Base-by-base conservation (phyloP, 2,888 invertebrate species). In the Sinopyrophorus schimmeli region DNA sequence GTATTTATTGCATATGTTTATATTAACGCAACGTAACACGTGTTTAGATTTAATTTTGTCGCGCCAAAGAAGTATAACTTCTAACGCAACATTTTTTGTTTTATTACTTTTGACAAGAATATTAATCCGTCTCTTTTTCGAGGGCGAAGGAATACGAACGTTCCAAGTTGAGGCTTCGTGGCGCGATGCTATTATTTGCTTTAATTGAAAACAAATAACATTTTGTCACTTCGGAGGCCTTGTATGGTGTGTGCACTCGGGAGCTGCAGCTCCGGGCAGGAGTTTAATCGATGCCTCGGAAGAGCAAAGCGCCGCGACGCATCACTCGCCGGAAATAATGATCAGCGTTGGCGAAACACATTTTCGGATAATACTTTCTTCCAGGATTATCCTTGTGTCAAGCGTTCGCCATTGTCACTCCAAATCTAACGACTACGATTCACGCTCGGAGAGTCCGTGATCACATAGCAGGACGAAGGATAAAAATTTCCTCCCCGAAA, bases 361-460 rank as follows among this genome's bases (percentile, higher is more conserved):
- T 43, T 49, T 44, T 49, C 43, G 49, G 43, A 49, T 49, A 44
- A 49, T 49, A 49, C 49, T 44, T 49, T 48, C 47, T 48, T 48
- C 42, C 42, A 30, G 48, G 48, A 48, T 48, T 42, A 48, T 42
- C 48, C 48, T 48, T 42, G 30, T 48, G 48, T 48, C 48, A 42
- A 42, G 48, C 48, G 37, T 38, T 42, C 41, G 31, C 42, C 48
- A 48, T 48, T 42, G 42, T 48, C 48, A 48, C 48, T 48, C 30
- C 28, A 35, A 42, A 47, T 47, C 40, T 34, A 47, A 47, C 47
- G 41, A 42, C 42, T 42, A 28, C 48, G 31, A 48, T 42, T 42
- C 48, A 37, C 35, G 41, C 41, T 47, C 40, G 27, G 28, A 40
- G 28, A 28, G 40, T 41, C 20, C 27, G 35, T 34, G 47, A 40